These are phyloP conservation scores for Corydoras sp. DNA, from an alignment of 2,113 vertebrate genomes.

Conservation along the genomic window DNA sequence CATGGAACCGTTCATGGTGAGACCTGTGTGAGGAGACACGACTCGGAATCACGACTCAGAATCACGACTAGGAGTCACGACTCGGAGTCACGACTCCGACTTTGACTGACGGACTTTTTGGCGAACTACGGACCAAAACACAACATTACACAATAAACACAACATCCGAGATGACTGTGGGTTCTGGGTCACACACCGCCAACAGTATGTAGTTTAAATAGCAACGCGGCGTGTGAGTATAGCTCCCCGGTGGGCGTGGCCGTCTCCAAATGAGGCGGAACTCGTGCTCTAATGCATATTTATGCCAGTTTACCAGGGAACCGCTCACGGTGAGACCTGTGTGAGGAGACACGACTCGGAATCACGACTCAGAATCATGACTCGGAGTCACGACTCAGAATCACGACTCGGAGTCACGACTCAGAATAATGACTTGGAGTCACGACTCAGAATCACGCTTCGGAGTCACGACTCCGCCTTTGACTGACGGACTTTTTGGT, in stretches of 20 bases:
- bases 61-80: no score
- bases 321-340: background rate
- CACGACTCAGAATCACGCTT: background rate
- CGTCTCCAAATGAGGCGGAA: no score
- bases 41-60: background rate
- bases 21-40: background rate
- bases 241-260: no score
- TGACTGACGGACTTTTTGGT: background rate
- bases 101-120: background rate
- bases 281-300: conserved; percentile 32
- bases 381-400: no score
- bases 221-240: no score
- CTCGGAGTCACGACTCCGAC: background rate
- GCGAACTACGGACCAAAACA: background rate
- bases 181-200: no score
- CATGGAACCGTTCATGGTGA: background rate
- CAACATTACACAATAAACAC: no score
- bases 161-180: no score
- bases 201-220: no score
- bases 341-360: background rate
- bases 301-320: conserved; percentile 12
- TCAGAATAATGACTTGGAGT: no score
- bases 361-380: background rate
- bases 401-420: no score
- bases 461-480: background rate